Evolutionary conservation across 2,888 invertebrate species (phyloP).

Genomic region (Melanophora roralis): DNA sequence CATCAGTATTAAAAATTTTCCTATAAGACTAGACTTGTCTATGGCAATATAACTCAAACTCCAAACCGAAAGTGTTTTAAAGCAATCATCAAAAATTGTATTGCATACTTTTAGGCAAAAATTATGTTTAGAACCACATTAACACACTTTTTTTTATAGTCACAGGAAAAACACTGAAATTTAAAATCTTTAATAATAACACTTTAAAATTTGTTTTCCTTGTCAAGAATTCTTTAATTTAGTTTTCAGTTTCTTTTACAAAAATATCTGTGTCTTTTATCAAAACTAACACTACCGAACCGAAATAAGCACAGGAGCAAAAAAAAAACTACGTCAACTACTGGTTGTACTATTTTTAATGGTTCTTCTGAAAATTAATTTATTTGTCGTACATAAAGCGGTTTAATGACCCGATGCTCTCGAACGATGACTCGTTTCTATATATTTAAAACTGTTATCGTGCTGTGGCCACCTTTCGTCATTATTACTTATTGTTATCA

Average conservation of each 20-base stretch:
- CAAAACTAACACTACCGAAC: background rate
- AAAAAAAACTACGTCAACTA: constrained; percentile 36
- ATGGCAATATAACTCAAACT: no score
- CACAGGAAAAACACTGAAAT: background rate
- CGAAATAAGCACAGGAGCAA: background rate
- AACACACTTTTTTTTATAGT: background rate
- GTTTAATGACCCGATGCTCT: constrained; percentile 74
- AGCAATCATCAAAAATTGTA: constrained; percentile 4
- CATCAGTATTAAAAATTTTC: constrained; percentile 21
- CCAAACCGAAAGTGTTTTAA: no score
- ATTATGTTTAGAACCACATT: background rate
- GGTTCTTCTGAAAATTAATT: constrained; percentile 9
- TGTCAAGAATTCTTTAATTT: background rate
- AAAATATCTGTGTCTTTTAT: background rate
- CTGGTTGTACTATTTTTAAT: constrained; percentile 6
- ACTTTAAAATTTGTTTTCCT: background rate
- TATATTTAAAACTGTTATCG: constrained; percentile 62
- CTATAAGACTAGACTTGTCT: constrained; percentile 55
- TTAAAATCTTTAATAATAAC: background rate
- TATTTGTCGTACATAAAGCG: constrained; percentile 56
- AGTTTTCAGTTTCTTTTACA: background rate
- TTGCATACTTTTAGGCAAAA: constrained; percentile 40
- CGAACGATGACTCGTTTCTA: constrained; percentile 75
- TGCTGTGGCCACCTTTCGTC: constrained; percentile 67
- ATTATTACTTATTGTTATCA: constrained; percentile 62